These are phyloP conservation scores for Sesia apiformis DNA, from an alignment of 2,888 invertebrate genomes.

Conservation along the genomic window DNA sequence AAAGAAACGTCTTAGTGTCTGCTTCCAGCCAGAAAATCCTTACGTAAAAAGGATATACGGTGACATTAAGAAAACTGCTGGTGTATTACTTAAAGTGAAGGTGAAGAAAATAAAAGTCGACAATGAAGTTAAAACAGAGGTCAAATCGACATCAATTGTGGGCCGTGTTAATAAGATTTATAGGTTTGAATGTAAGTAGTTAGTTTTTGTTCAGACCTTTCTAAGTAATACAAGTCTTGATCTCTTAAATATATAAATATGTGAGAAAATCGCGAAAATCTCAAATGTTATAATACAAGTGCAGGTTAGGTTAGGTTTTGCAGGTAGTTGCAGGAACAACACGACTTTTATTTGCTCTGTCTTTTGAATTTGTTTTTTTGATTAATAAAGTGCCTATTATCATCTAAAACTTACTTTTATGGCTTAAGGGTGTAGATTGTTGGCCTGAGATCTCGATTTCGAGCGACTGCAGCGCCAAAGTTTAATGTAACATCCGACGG, in stretches of 20 bases:
- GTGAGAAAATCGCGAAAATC: no score
- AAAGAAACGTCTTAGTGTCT: conserved; percentile 80
- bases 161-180: conserved; percentile 77
- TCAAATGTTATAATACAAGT: neutral
- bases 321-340: no score
- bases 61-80: conserved; percentile 78
- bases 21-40: conserved; percentile 86
- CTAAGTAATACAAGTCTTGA: neutral
- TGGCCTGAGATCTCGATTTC: no score
- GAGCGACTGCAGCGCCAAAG: no score
- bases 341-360: no score
- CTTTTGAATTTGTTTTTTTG: no score
- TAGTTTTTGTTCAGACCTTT: neutral
- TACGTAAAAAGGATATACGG: conserved; percentile 86
- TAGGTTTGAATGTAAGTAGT: conserved; percentile 77
- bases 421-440: no score
- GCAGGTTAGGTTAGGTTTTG: no score
- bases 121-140: conserved; percentile 47
- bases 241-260: neutral
- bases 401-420: no score
- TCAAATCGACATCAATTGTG: conserved; percentile 66
- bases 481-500: no score
- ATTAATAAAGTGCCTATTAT: no score
- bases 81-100: conserved; percentile 83
- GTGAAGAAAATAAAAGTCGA: conserved; percentile 65